Evolutionary conservation across 2,888 invertebrate species (phyloP), one percentile per base, ranked within the genome.

Genomic region (Falcaria lacertinaria): DNA sequence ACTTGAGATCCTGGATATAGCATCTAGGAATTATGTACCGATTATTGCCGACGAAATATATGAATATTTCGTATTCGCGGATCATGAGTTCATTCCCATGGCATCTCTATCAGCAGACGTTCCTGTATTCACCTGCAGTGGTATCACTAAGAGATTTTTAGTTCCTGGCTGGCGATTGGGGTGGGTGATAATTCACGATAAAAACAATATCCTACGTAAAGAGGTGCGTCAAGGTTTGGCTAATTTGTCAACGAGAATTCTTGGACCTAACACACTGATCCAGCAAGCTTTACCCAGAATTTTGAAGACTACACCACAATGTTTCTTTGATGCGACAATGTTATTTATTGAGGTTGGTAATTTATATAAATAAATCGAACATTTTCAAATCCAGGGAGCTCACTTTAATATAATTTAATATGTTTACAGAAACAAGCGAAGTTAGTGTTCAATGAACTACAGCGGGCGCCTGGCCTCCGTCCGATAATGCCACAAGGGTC

Each of bases 41-140:
- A 95, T 99, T 54, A 97, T 99, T 69, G 97, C 98, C 8, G 98
- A 99, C 80, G 99, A 99, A 91, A 98, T 99, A 69, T 99, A 99
- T 80, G 98, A 98, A 75, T 93, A 97, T 72, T 93, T 99, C 77
- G 96, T 96, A 15, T 98, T 97, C 77, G 93, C 94, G 15, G 95
- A 94, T 2, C 89, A 93, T 47, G 90, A 91, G 57, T 98, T 94
- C 69, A 87, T 94, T 58, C 94, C 98, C 0, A 82, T 98, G 47
- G 97, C 98, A 34, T 92, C 95, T 0, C 79, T 99, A 40, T 94
- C 97, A 17, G 91, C 92, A 45, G 93, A 95, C 55, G 98, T 98
- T 36, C 99, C 99, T 2, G 92, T 99, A 47, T 86, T 99, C 28
- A 94, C 97, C 1, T 98, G 98, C 79, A 96, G 98, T 49, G 99